phyloP scores from a whole-genome alignment of 2,888 invertebrate genomes.

The Troglohyphantes excavatus region DNA sequence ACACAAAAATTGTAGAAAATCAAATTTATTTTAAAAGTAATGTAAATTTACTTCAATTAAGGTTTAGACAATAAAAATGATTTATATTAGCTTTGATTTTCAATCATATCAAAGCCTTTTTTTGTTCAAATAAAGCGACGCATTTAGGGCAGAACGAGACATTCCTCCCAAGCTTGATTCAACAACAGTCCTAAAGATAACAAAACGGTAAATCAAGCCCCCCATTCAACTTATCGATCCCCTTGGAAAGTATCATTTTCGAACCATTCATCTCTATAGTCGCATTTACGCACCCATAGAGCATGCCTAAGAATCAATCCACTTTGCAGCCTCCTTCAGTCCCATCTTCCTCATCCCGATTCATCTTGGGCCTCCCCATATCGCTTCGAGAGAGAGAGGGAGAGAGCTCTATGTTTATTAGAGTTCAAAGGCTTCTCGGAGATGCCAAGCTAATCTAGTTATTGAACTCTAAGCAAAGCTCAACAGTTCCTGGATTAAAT shows the following conservation, averaged over 20 bases:
- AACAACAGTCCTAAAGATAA: neutral
- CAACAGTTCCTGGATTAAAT: constrained; percentile 73
- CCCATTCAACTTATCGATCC: neutral
- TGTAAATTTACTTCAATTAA: too few relatives aligned
- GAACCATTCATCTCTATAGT: neutral
- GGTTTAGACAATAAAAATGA: too few relatives aligned
- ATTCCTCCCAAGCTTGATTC: too few relatives aligned
- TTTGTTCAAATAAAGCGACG: too few relatives aligned
- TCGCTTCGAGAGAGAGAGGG: constrained; percentile 41
- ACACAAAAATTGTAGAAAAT: too few relatives aligned
- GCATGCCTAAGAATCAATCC: constrained; percentile 31
- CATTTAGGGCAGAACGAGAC: too few relatives aligned
- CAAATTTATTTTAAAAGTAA: too few relatives aligned
- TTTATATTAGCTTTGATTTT: too few relatives aligned
- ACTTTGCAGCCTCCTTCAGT: neutral
- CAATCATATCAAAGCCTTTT: too few relatives aligned
- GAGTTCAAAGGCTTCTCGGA: constrained; percentile 66
- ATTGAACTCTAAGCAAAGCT: constrained; percentile 76
- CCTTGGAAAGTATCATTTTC: neutral
- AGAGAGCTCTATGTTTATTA: constrained; percentile 63
- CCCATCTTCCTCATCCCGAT: constrained; percentile 8
- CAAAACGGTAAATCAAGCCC: too few relatives aligned
- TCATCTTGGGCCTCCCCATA: constrained; percentile 27
- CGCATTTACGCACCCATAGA: constrained; percentile 11
- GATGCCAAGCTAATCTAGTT: constrained; percentile 69